Conservation (phyloP, 2,113 vertebrate species). For the Fregetta grallaria region DNA sequence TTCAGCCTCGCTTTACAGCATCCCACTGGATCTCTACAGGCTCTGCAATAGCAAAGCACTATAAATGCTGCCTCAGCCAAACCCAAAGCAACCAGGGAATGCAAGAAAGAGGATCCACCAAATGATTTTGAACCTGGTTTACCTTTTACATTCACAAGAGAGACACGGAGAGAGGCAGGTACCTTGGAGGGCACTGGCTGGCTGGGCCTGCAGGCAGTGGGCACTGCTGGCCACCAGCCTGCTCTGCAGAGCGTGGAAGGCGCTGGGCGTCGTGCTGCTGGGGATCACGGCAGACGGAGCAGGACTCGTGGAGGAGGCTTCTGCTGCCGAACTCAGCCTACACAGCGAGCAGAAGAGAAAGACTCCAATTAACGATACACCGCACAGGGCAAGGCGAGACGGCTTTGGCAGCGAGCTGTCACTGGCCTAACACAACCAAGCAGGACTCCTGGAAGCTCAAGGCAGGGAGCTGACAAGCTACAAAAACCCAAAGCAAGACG, state of each 20-base stretch:
- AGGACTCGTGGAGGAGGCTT: constrained; percentile 54
- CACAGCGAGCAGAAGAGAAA: neutral
- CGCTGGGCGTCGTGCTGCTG: constrained; percentile 68
- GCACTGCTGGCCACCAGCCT: constrained; percentile 76
- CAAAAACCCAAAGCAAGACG: neutral
- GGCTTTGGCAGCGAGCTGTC: neutral
- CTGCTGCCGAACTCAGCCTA: constrained; percentile 51
- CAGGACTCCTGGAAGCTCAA: accelerated
- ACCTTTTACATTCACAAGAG: neutral
- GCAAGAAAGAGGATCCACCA: neutral
- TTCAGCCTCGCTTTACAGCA: neutral
- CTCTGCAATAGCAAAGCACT: neutral
- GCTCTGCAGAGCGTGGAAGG: constrained; percentile 87
- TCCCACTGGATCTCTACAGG: neutral
- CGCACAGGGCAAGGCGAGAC: accelerated
- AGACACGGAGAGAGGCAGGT: neutral
- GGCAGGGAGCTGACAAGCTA: neutral
- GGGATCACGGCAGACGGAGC: constrained; percentile 6
- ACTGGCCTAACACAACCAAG: accelerated
- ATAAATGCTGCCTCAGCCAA: neutral
- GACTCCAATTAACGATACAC: accelerated
- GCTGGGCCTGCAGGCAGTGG: constrained; percentile 76
- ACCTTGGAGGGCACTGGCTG: constrained; percentile 84
- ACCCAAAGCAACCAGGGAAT: neutral
- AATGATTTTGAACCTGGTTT: accelerated